These are phyloP conservation scores for Panthera tigris DNA, from an alignment of 2,113 vertebrate species.

Conservation along the genomic window DNA sequence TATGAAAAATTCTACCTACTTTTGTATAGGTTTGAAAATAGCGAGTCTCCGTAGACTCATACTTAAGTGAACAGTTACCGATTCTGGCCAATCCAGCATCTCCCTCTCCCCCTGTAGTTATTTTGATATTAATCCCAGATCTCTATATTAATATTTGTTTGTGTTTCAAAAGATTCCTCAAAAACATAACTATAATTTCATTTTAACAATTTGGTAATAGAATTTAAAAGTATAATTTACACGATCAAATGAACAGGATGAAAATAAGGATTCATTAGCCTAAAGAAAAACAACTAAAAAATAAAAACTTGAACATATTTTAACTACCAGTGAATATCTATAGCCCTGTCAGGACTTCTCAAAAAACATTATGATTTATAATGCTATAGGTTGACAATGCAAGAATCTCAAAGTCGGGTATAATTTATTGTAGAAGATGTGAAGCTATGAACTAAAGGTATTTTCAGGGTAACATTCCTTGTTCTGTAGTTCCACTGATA, in stretches of 20 bases:
- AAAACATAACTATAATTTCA: not conserved
- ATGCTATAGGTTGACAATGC: not conserved
- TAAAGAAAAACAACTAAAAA: not conserved
- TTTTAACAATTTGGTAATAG: slow-evolving; percentile 23
- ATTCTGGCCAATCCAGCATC: not conserved
- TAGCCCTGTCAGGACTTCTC: not conserved
- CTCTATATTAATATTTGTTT: not conserved
- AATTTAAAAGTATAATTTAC: slow-evolving; percentile 10
- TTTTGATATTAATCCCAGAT: not conserved
- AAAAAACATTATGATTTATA: not conserved
- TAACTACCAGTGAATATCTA: not conserved
- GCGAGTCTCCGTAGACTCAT: not conserved
- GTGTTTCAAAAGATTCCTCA: slow-evolving; percentile 26
- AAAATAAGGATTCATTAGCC: slow-evolving; percentile 5
- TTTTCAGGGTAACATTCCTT: not conserved
- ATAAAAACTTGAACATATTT: not conserved
- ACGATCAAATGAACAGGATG: not conserved
- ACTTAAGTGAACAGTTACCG: not conserved
- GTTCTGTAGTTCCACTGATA: not conserved
- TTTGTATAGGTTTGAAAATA: slow-evolving; percentile 25
- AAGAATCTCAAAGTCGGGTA: not conserved
- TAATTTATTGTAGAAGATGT: not conserved
- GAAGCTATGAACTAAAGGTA: not conserved
- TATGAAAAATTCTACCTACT: not conserved
- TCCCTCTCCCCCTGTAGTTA: not conserved